Evolutionary conservation across 1,140 invertebrate genomes (phyloP), one percentile per base, ranked within the genome.

Genomic region (Dolichoris vasculosae): DNA sequence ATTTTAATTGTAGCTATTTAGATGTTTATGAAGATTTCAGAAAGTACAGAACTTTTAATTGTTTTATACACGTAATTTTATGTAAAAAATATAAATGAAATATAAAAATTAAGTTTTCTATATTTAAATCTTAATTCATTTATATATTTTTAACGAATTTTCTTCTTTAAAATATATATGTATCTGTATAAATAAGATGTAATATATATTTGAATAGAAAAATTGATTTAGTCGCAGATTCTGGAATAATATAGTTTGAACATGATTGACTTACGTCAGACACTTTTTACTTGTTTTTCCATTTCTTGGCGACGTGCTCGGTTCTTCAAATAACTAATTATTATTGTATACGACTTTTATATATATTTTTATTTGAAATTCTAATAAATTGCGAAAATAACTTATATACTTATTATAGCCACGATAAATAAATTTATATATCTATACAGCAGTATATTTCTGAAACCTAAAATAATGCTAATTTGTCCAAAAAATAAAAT

Each of bases 1-100:
- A 73, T 71, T 82, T 55, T 73, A 82, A 82, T 59, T 59, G 20
- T 30, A 59, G 69, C 30, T 32, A 82, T 71, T 51, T 32, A 81
- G 64, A 81, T 69, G 38, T 32, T 30, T 32, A 38, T 43, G n/a
- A 63, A 81, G 63, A 80, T 80, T 80, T 43, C 38, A 64, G 23
- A 38, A 73, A 73, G 38, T 43, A 20, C 17, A n/a, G 32, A 43
- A 73, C 8, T 43, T 43, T 73, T 43, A 71, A 71, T 35, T 38
- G 2, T 69, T 32, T 71, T 73, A n/a, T 73, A 43, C 69, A n/a
- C 35, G 38, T 20, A 71, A 38, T 38, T 40, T 26, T 8, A 73
- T 23, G 26, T 43, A 73, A 73, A 71, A 30, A 17, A 40, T 26
- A 23, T 71, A 20, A 71, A 23, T 23, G 26, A 23, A 40, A 38